Conservation (phyloP, 2,113 vertebrate species). For the Euleptes europaea region DNA sequence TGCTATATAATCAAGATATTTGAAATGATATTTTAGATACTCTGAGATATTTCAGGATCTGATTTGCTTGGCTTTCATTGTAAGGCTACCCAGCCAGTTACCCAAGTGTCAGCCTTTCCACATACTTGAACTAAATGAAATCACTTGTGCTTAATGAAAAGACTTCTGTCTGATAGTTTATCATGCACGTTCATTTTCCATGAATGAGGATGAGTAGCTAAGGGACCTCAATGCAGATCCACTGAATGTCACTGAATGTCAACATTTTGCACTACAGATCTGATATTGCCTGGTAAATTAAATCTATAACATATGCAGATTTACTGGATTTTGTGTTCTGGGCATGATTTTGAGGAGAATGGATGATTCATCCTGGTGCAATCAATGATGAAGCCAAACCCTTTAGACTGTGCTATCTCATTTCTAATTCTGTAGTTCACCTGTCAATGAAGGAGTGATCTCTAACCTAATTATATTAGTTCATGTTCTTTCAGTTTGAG, state of each 20-base stretch:
- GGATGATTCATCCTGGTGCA: not conserved
- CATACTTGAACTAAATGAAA: not conserved
- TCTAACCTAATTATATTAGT: constrained; percentile 17
- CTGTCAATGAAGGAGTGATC: constrained; percentile 20
- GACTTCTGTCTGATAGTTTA: constrained; percentile 1
- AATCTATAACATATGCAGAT: not conserved
- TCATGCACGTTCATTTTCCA: not conserved
- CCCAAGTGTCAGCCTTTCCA: not conserved
- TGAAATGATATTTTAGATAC: not conserved
- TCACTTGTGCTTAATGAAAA: constrained; percentile 9
- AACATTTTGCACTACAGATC: not conserved
- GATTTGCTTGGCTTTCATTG: not conserved
- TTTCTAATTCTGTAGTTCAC: not conserved
- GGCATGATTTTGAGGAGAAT: not conserved
- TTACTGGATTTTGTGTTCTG: not conserved
- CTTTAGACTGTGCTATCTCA: constrained; percentile 2
- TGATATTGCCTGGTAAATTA: not conserved
- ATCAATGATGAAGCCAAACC: constrained; percentile 5
- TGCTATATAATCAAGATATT: not conserved
- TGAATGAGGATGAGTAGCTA: not conserved
- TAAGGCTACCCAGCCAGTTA: not conserved
- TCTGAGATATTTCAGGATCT: not conserved
- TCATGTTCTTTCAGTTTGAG: constrained; percentile 27
- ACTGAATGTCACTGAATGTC: not conserved
- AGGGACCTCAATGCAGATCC: not conserved